Evolutionary conservation across 2,888 invertebrate species (phyloP), one percentile per base, ranked within the genome.

Genomic region (Cremastobaeus sp.): DNA sequence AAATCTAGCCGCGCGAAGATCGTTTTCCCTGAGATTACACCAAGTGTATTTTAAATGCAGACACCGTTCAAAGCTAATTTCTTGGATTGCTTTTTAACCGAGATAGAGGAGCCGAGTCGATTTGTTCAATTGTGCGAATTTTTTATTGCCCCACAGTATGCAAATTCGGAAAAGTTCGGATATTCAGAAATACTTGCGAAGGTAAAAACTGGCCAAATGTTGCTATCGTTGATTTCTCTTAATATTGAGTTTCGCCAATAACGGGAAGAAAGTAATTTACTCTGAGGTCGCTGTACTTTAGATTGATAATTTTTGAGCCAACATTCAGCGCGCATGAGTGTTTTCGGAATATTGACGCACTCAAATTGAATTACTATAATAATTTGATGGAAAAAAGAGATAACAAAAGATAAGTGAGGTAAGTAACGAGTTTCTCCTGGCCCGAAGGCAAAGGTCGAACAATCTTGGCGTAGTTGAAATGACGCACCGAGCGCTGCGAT

Each of bases 361-460:
- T 35, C 8, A 37, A 52, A 52, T 37, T 39, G 30, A 55, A 55
- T 55, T 41, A 55, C 32, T 32, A 55, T 43, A 32, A 43, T 55
- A 28, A 41, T 41, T 55, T 32, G 20, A 55, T 41, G 41, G 14
- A 9, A 41, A 54, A 41, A 41, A 55, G 28, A 54, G 37, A 39
- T 18, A 55, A 41, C 28, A 32, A 55, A 41, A 43, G 35, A 17
- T 45, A 59, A 45, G 35, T 11, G 28, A 59, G 11, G 25, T 47
- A 59, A 45, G 35, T 45, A 59, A 59, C 12, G 45, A 59, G 35
- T 45, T 35, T 59, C 35, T 59, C 37, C 17, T 59, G 20, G 47
- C 11, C 17, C 14, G 1, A 12, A 2, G 12, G 25, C n/a, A n/a
- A 43, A 57, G 25, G 30, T 41, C 54, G n/a, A n/a, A n/a, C n/a